phyloP scores from a whole-genome alignment of 2,113 vertebrate species.

The Heterocephalus glaber region DNA sequence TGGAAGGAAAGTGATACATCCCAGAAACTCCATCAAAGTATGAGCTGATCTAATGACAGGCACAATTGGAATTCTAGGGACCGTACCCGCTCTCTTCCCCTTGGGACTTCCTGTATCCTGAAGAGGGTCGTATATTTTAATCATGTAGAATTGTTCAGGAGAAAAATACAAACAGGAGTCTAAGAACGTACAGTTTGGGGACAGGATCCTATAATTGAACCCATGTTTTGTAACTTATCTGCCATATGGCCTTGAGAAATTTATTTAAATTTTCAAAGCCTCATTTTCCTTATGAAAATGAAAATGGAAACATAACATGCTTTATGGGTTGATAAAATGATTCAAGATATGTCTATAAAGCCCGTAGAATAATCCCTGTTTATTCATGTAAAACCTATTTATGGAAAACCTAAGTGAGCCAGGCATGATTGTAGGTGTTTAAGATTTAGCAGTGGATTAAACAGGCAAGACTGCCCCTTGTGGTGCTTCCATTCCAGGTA shows the following conservation, averaged over 20 bases:
- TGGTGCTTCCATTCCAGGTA: background rate
- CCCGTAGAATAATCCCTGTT: background rate
- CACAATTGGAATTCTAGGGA: background rate
- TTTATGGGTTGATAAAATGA: background rate
- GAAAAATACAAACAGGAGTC: background rate
- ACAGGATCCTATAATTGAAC: background rate
- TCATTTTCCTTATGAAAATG: conserved; percentile 47
- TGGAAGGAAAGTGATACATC: background rate
- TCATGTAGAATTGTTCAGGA: background rate
- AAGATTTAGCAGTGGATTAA: background rate
- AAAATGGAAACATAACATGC: background rate
- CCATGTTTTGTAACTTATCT: background rate
- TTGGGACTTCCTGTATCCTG: background rate
- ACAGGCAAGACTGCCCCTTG: background rate
- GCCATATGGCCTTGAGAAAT: conserved; percentile 1
- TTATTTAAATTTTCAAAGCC: conserved; percentile 44
- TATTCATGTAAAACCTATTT: background rate
- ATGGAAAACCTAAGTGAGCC: background rate
- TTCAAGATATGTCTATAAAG: background rate
- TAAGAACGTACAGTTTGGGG: background rate
- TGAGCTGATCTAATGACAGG: background rate
- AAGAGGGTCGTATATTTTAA: background rate
- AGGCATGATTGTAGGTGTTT: background rate
- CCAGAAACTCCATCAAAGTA: background rate
- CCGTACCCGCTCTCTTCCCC: too few relatives aligned